These are phyloP conservation scores for Archivesica marissinica DNA, from an alignment of 1,140 invertebrate species.

Conservation along the genomic window DNA sequence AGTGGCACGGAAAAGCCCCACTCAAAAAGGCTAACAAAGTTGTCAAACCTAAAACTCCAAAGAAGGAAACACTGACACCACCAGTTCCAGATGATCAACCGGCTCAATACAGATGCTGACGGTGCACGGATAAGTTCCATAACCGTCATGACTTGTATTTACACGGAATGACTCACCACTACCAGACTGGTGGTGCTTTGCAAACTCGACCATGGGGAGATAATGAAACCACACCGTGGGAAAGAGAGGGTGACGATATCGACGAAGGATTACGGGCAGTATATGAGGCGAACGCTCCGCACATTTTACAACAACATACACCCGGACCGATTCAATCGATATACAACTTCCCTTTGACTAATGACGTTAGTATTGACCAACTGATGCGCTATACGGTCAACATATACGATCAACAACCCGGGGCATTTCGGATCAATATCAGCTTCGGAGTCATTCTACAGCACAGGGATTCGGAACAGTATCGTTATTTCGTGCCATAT, in stretches of 20 bases:
- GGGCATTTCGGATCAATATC: too few relatives aligned
- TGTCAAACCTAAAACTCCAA: not conserved
- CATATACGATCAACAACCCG: not conserved
- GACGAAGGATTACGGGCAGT: not conserved
- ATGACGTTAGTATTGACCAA: not conserved
- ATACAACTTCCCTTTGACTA: slow-evolving; percentile 3
- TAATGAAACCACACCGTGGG: not conserved
- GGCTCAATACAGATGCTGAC: too few relatives aligned
- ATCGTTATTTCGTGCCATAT: slow-evolving; percentile 25
- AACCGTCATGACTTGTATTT: slow-evolving; percentile 30
- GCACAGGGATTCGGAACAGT: slow-evolving; percentile 7
- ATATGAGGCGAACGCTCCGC: not conserved
- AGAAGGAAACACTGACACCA: not conserved
- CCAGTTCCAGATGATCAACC: too few relatives aligned
- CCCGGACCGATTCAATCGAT: slow-evolving; percentile 32
- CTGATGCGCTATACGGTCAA: not conserved
- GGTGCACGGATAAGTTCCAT: not conserved
- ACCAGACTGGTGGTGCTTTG: not conserved
- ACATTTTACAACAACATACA: too few relatives aligned
- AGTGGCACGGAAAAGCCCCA: slow-evolving; percentile 8
- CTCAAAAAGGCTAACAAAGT: not conserved
- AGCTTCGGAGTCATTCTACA: slow-evolving; percentile 20
- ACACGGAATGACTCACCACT: not conserved
- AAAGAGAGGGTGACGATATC: not conserved
- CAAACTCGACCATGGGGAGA: too few relatives aligned